Conservation (phyloP, 2,888 invertebrate species). For the Andrena haemorrhoa region DNA sequence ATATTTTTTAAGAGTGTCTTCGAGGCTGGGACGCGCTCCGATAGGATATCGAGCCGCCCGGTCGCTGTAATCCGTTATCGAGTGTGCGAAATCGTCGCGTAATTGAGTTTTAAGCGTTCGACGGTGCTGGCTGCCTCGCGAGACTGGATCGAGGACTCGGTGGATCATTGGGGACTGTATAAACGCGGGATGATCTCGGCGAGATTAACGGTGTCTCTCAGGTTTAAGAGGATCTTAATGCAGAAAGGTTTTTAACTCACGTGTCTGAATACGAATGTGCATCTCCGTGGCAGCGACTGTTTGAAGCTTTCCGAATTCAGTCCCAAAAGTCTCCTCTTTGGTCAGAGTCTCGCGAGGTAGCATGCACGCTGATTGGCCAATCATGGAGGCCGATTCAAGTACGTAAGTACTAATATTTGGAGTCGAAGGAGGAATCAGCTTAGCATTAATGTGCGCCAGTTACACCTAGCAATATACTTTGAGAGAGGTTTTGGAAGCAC, state of each 20-base stretch:
- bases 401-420: slow-evolving; percentile 22
- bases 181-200: too few relatives aligned
- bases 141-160: neutral
- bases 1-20: slow-evolving; percentile 67
- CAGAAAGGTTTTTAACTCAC: too few relatives aligned
- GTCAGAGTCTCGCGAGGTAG: slow-evolving; percentile 3
- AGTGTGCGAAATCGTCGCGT: slow-evolving; percentile 38
- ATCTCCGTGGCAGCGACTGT: too few relatives aligned
- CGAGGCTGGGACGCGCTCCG: slow-evolving; percentile 26
- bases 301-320: too few relatives aligned
- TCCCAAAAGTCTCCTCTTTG: neutral
- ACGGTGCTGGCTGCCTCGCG: neutral
- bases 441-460: neutral
- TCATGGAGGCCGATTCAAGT: slow-evolving; percentile 9
- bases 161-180: too few relatives aligned
- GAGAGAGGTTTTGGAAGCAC: too few relatives aligned
- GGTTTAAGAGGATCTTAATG: too few relatives aligned
- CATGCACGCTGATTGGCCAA: neutral
- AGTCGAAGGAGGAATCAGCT: neutral
- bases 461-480: too few relatives aligned
- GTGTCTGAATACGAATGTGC: neutral
- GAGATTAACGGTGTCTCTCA: too few relatives aligned
- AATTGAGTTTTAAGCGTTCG: slow-evolving; percentile 17
- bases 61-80: slow-evolving; percentile 31
- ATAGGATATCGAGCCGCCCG: slow-evolving; percentile 5